Evolutionary conservation across 2,888 invertebrate genomes (phyloP), one percentile per base, ranked within the genome.

Genomic region (Arge pagana): DNA sequence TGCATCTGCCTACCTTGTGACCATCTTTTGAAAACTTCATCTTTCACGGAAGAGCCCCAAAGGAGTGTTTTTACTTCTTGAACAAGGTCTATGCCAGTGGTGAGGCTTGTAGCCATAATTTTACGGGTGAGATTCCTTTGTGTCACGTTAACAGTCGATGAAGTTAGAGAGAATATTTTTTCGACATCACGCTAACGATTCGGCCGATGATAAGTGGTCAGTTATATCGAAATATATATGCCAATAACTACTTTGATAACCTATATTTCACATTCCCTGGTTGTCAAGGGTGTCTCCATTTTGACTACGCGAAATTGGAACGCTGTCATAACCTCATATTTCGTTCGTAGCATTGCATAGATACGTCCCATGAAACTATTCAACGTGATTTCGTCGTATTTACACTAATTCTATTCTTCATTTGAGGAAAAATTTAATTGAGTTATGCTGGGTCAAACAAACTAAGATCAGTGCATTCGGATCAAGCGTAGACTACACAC

Each of bases 1-100:
- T n/a, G n/a, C n/a, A n/a, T n/a, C n/a, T n/a, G n/a, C n/a, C n/a
- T n/a, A 89, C 90, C 90, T 83, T 95, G 94, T 61, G 93, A 90
- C 95, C 95, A 95, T 70, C 93, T 84, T 68, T 85, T 84, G 76
- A 95, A 95, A 59, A 95, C 90, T 69, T 95, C 95, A 63, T 87
- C 85, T 74, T 90, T 91, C 60, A 93, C 86, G 67, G 84, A 83
- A 63, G 84, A 82, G 61, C 94, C 94, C 95, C 95, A 95, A 59
- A 94, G 79, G 62, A 95, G 79, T 57, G 84, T 85, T 69, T 86
- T 87, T 64, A 93, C 85, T 67, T 88, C 88, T 65, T 82, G 81
- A 69, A 92, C 78, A 76, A 89, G 87, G 61, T 82, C 83, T 67
- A 80, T 78, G 61, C 78, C 76, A 59, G 77, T 74, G 61, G 78